Percentiles rank a stretch among this genome's conserved stretches.
Evolutionary conservation across 2,797 vertebrate genomes (phyloP).

Genomic region (Peromyscus eremicus): DNA sequence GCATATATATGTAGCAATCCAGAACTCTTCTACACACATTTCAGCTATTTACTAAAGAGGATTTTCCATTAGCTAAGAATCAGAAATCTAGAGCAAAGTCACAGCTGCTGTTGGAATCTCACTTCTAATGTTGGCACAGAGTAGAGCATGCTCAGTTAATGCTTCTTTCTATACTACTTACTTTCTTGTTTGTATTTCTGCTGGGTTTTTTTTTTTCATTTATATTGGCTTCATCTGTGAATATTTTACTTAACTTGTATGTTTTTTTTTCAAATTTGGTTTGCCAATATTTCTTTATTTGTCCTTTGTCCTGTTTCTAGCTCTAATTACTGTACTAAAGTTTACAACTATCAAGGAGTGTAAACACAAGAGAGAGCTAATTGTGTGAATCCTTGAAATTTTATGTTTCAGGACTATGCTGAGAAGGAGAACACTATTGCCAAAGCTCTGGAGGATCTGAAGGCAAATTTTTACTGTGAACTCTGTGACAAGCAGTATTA

Average conservation of each 20-base stretch:
- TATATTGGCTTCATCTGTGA: neutral
- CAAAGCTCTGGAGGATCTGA: constrained; percentile 93
- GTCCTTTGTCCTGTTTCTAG: constrained; percentile 70
- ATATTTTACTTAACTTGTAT: neutral
- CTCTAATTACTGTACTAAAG: constrained; percentile 78
- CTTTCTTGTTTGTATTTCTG: neutral
- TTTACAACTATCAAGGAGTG: constrained; percentile 56
- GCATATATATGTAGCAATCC: neutral
- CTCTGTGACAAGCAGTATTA: constrained; percentile 98
- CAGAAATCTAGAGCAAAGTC: neutral
- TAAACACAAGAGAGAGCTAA: constrained; percentile 78
- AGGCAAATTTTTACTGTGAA: constrained; percentile 97
- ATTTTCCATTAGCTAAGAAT: neutral
- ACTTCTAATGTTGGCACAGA: neutral
- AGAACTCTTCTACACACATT: neutral
- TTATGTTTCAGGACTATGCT: constrained; percentile 90
- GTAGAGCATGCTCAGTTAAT: neutral
- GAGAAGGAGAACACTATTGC: constrained; percentile 93
- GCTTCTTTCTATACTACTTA: neutral
- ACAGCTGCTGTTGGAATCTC: neutral
- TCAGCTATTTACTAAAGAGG: neutral
- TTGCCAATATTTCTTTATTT: constrained; percentile 1
- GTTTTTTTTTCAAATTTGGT: neutral
- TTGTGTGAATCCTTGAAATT: constrained; percentile 61
- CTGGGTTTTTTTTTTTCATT: neutral